phyloP scores from a whole-genome alignment of 2,888 invertebrate species.

The Polyommatus iphigenia region DNA sequence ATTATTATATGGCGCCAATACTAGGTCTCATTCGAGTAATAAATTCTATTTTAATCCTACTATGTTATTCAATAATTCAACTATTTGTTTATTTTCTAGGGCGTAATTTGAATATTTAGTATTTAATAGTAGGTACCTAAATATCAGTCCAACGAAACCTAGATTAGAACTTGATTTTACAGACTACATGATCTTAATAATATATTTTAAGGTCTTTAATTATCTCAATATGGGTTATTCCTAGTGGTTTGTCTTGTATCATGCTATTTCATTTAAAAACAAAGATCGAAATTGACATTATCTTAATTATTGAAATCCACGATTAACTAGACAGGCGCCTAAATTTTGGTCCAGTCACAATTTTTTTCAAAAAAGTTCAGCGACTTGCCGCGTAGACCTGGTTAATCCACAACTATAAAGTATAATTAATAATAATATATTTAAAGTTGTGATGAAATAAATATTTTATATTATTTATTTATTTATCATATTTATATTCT shows the following conservation, averaged over 20 bases:
- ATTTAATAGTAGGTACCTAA: constrained; percentile 3
- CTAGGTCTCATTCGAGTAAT: background rate
- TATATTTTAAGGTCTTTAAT: background rate
- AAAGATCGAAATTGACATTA: too few relatives aligned
- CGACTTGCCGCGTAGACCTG: too few relatives aligned
- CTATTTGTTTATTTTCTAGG: background rate
- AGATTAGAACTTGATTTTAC: background rate
- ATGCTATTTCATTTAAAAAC: too few relatives aligned
- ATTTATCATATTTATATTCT: too few relatives aligned
- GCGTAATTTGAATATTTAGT: background rate
- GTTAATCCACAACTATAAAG: background rate
- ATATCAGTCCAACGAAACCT: background rate
- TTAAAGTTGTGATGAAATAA: too few relatives aligned
- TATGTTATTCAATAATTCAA: constrained; percentile 16
- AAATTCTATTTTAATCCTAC: background rate
- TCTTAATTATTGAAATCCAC: too few relatives aligned
- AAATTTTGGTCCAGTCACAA: too few relatives aligned
- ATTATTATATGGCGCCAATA: constrained; percentile 13
- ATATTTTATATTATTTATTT: too few relatives aligned
- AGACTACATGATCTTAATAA: background rate
- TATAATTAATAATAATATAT: background rate
- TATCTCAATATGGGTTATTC: background rate
- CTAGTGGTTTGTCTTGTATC: too few relatives aligned
- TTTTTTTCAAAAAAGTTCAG: too few relatives aligned
- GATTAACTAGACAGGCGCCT: too few relatives aligned